Percentiles rank a stretch among this genome's conserved stretches.
Conservation (phyloP, 2,888 invertebrate genomes). For the Belgica antarctica region DNA sequence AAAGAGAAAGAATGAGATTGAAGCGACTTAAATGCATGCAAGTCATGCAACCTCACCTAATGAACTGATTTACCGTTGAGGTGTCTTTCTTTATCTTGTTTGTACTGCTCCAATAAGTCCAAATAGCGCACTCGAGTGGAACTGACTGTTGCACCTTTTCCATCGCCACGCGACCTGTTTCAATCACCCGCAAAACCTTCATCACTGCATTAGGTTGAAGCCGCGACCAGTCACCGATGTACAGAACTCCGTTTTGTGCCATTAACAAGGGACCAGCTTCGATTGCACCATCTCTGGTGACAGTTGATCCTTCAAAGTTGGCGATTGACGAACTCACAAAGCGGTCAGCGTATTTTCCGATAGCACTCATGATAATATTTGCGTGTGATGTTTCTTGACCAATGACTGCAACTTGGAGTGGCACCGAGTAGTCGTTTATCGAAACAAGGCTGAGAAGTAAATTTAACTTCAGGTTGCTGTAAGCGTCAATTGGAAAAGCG, state of each 20-base stretch:
- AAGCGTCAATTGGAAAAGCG: slow-evolving; percentile 53
- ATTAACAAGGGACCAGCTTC: slow-evolving; percentile 53
- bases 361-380: slow-evolving; percentile 48
- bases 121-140: slow-evolving; percentile 51
- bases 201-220: slow-evolving; percentile 21
- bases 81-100: slow-evolving; percentile 49
- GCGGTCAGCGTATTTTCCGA: slow-evolving; percentile 51
- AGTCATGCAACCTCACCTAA: slow-evolving; percentile 49
- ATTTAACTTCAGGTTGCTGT: slow-evolving; percentile 54
- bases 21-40: neutral
- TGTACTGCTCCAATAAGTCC: slow-evolving; percentile 52
- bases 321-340: slow-evolving; percentile 50
- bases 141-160: slow-evolving; percentile 47
- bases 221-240: slow-evolving; percentile 53
- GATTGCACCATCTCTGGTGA: slow-evolving; percentile 48
- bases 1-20: neutral
- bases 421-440: slow-evolving; percentile 47
- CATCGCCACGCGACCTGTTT: slow-evolving; percentile 47
- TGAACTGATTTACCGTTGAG: slow-evolving; percentile 50
- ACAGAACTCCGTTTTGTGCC: slow-evolving; percentile 53
- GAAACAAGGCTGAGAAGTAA: slow-evolving; percentile 54
- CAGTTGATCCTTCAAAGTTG: slow-evolving; percentile 47
- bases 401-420: slow-evolving; percentile 51
- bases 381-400: slow-evolving; percentile 50
- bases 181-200: slow-evolving; percentile 50